phyloP scores from a whole-genome alignment of 1,140 invertebrate species.

The Drosophila bocki region DNA sequence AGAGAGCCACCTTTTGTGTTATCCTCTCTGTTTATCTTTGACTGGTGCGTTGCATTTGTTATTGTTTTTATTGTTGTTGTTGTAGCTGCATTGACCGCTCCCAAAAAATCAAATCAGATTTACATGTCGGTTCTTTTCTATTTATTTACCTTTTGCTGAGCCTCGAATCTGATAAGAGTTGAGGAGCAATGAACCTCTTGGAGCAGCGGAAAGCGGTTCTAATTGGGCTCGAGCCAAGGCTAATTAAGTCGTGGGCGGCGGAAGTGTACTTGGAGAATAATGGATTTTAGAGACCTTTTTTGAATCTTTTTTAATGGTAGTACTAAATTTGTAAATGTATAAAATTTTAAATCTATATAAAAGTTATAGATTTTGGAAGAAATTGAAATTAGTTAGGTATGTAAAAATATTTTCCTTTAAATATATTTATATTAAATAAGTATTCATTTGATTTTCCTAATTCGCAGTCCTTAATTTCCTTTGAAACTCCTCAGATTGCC shows the following conservation, averaged over 20 bases:
- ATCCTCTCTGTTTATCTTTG: slow-evolving; percentile 77
- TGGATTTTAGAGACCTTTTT: background rate
- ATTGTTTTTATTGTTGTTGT: slow-evolving; percentile 27
- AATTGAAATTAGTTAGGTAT: too few relatives aligned
- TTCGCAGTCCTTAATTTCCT: background rate
- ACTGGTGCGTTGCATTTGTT: slow-evolving; percentile 56
- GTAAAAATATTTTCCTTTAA: background rate
- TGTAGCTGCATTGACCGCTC: slow-evolving; percentile 63
- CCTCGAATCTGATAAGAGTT: slow-evolving; percentile 55
- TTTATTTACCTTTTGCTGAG: slow-evolving; percentile 46
- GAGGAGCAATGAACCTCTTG: slow-evolving; percentile 18
- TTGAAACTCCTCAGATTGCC: background rate
- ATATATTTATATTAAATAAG: background rate
- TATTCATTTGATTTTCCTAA: background rate
- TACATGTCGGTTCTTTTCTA: slow-evolving; percentile 40
- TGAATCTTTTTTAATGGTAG: background rate
- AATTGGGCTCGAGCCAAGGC: slow-evolving; percentile 28
- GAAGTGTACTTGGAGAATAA: slow-evolving; percentile 11
- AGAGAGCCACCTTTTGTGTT: slow-evolving; percentile 1
- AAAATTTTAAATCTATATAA: background rate
- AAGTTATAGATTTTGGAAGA: too few relatives aligned
- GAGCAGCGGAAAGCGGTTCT: background rate
- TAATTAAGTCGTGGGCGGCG: slow-evolving; percentile 43
- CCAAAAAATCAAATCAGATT: slow-evolving; percentile 71
- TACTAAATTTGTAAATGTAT: background rate